Evolutionary conservation across 2,888 invertebrate species (phyloP).

Genomic region (Labia minor): DNA sequence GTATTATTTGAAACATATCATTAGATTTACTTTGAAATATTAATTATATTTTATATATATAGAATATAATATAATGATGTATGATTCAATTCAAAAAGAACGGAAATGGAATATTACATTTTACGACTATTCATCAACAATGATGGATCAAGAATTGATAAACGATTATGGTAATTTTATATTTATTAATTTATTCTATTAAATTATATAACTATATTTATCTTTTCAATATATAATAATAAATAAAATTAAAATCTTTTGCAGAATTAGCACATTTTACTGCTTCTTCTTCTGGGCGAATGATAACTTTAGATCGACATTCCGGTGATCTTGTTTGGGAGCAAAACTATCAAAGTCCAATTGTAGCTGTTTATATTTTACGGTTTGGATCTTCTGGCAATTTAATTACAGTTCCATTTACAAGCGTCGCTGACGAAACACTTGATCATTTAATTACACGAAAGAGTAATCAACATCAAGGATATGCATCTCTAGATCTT

Average conservation of each 20-base stretch:
- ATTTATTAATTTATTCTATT: too few species aligned
- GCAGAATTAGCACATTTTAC: constrained; percentile 79
- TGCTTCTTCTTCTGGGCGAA: constrained; percentile 75
- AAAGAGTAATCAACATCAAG: background rate
- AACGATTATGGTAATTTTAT: constrained; percentile 66
- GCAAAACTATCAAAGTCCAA: constrained; percentile 74
- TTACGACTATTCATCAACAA: constrained; percentile 82
- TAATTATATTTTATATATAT: constrained; percentile 23
- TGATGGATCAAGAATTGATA: constrained; percentile 63
- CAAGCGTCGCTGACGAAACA: constrained; percentile 78
- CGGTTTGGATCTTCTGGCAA: constrained; percentile 66
- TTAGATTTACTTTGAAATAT: background rate
- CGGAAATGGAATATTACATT: constrained; percentile 95
- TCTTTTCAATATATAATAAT: background rate
- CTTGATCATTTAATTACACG: constrained; percentile 48
- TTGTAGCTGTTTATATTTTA: constrained; percentile 76
- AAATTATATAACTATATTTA: background rate
- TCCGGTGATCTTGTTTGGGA: constrained; percentile 81
- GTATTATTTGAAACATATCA: background rate
- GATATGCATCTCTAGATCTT: constrained; percentile 36
- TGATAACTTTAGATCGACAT: constrained; percentile 72
- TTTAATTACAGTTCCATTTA: constrained; percentile 74
- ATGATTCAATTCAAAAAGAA: constrained; percentile 61
- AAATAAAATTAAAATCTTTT: background rate
- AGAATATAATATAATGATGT: constrained; percentile 90